Evolutionary conservation across 2,113 vertebrate genomes (phyloP).

Genomic region (Donacobius atricapilla): DNA sequence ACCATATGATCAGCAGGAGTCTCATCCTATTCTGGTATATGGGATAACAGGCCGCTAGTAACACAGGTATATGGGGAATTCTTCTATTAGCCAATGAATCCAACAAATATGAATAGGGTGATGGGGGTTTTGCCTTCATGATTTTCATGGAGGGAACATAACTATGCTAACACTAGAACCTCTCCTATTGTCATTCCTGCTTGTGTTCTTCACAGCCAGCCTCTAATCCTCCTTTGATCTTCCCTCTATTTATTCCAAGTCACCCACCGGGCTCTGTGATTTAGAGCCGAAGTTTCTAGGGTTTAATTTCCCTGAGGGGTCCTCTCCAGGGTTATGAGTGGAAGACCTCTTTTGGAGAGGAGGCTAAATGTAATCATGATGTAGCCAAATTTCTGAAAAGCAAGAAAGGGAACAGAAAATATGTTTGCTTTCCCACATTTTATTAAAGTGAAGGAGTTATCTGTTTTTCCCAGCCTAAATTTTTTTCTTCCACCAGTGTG

Average conservation of each 20-base stretch:
- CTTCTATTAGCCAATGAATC: neutral
- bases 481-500: neutral
- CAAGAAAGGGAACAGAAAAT: neutral
- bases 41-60: neutral
- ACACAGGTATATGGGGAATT: neutral
- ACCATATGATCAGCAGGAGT: neutral
- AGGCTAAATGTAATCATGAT: neutral
- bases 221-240: conserved; percentile 41
- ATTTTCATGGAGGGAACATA: neutral
- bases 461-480: rapidly evolving
- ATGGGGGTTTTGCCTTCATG: neutral
- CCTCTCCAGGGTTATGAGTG: neutral
- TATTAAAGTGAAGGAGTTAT: neutral
- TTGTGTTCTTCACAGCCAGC: neutral
- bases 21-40: neutral
- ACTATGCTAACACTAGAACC: neutral
- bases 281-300: neutral
- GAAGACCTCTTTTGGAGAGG: neutral
- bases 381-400: neutral
- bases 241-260: neutral
- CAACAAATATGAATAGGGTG: neutral
- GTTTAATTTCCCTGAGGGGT: neutral
- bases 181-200: neutral
- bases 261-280: neutral
- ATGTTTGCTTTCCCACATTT: neutral